Conservation (phyloP, 1,140 invertebrate species). For the Dufourea novaeangliae region DNA sequence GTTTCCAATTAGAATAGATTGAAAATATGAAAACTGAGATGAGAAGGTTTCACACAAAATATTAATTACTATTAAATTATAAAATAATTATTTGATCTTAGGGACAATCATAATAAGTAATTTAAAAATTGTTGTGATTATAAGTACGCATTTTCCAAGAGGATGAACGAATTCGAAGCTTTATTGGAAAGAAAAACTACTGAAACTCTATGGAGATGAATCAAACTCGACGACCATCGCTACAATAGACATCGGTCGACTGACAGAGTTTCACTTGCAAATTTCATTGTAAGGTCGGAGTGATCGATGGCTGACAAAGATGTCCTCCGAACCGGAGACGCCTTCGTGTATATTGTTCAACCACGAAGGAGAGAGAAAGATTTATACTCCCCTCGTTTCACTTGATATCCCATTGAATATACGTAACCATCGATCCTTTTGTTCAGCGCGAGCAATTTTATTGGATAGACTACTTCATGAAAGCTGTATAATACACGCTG, state of each 20-base stretch:
- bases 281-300: conserved; percentile 29
- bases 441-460: conserved; percentile 53
- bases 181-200: neutral
- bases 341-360: conserved; percentile 18
- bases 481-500: conserved; percentile 60
- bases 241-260: neutral
- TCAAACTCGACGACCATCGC: neutral
- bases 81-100: no score
- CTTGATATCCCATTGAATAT: conserved; percentile 35
- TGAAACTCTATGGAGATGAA: neutral
- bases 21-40: no score
- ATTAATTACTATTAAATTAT: no score
- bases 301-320: conserved; percentile 58
- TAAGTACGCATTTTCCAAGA: neutral
- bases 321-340: conserved; percentile 46
- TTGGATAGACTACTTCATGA: conserved; percentile 66
- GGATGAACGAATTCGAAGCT: neutral
- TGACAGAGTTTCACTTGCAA: conserved; percentile 30
- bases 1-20: no score
- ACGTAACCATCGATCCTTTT: conserved; percentile 25
- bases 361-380: conserved; percentile 37
- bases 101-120: no score
- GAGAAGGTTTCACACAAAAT: no score
- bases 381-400: conserved; percentile 52
- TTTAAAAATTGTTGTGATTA: no score